Base-by-base conservation (phyloP, 2,797 vertebrate species). In the Neosalanx taihuensis region DNA sequence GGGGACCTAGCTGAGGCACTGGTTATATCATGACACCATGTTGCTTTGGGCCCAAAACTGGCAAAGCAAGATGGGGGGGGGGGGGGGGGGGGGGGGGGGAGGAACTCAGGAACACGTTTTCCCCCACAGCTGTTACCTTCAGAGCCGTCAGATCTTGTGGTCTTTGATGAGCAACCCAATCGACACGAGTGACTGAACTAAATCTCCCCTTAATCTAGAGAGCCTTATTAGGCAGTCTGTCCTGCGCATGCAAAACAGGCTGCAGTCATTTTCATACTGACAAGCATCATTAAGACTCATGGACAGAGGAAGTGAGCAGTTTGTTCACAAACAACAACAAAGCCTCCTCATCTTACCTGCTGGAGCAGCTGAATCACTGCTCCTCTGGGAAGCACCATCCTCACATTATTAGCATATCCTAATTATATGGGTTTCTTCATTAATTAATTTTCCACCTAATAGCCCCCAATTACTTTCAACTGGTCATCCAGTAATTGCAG, bases 141-240 rank as follows among this genome's bases (percentile, higher is more conserved):
- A 88, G 41, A 46, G 86, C 91, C 88, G 86, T 94, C 93, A 94
- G 94, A 95, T 95, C 93, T 93, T 92, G 89, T 90, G 87, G 84
- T 90, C 93, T 94, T 94, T 95, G 93, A 95, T 95, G 91, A 91
- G 92, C 90, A 89, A 87, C 85, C 86, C 89, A 93, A 93, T 94
- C 93, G 92, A 91, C 92, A 94, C 92, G 93, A 94, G 91, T 90
- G 93, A 92, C 93, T 94, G 94, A 93, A 92, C 94, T 94, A 95
- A 94, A 95, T 94, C 93, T 93, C 93, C 87, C 92, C 88, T 86
- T 91, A 95, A 96, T 96, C 94, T 96, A 83, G 85, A 83, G 85
- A 90, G 87, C 92, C 89, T 94, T 94, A 94, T 94, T 95, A 94
- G 93, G 91, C 89, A 86, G 87, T 89, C 87, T 81, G 89, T 92